phyloP scores from a whole-genome alignment of 2,113 vertebrate genomes.

The Chloropsis hardwickii region DNA sequence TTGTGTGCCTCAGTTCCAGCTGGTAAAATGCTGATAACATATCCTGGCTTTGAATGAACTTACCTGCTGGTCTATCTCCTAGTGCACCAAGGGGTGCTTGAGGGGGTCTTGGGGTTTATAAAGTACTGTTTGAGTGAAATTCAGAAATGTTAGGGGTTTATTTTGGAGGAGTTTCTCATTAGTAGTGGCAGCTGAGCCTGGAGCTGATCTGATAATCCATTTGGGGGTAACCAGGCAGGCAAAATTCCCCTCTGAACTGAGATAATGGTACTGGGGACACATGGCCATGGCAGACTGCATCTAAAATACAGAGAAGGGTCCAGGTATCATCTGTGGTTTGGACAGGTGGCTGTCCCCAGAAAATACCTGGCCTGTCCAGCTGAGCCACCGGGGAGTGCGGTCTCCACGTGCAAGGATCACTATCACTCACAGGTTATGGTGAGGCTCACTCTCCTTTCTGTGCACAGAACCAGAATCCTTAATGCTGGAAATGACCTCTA shows the following conservation, averaged over 20 bases:
- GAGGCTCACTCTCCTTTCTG: not conserved
- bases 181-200: not conserved
- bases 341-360: not conserved
- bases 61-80: not conserved
- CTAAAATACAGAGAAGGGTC: not conserved
- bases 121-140: not conserved
- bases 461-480: not conserved
- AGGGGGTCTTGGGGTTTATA: not conserved
- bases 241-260: not conserved
- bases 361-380: not conserved
- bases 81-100: not conserved
- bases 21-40: not conserved
- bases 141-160: not conserved
- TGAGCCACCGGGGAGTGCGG: not conserved
- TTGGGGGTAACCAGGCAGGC: not conserved
- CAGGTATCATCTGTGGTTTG: not conserved
- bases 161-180: not conserved
- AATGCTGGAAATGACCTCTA: not conserved
- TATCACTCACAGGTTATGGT: not conserved
- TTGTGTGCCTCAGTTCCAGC: not conserved
- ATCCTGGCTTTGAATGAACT: not conserved
- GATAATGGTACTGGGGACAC: not conserved
- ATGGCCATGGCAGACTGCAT: not conserved
- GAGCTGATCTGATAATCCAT: not conserved
- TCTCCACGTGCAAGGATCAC: not conserved